Evolutionary conservation across 2,888 invertebrate genomes (phyloP).

Genomic region (Steinernema hermaphroditum): DNA sequence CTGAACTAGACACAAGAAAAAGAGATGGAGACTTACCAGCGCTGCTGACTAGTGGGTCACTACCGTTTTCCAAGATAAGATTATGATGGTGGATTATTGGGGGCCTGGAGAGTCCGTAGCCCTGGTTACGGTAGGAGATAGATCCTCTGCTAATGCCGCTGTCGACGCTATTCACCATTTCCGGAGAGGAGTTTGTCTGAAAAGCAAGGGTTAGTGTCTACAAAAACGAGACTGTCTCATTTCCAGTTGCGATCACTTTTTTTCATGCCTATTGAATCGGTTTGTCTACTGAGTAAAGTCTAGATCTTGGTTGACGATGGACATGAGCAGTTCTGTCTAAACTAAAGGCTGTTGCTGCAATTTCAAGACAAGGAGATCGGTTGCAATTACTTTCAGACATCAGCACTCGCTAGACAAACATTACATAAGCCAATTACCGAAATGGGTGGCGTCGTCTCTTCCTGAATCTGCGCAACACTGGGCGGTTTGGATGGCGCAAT

Average conservation of each 20-base stretch:
- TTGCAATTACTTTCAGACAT: too few species aligned
- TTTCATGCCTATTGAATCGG: too few species aligned
- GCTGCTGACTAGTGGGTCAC: background rate
- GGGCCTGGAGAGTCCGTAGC: conserved; percentile 7
- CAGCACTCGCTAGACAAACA: too few species aligned
- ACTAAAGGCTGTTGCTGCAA: too few species aligned
- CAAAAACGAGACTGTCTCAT: too few species aligned
- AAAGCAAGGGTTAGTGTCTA: background rate
- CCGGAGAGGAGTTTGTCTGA: conserved; percentile 24
- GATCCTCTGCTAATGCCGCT: conserved; percentile 38
- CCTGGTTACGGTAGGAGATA: conserved; percentile 38
- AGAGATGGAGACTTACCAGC: background rate
- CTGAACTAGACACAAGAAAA: background rate
- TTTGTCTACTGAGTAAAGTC: too few species aligned
- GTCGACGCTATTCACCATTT: conserved; percentile 40
- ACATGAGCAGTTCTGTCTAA: too few species aligned
- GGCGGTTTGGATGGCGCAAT: background rate
- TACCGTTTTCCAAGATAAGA: background rate
- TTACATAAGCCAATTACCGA: too few species aligned
- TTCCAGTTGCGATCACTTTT: too few species aligned
- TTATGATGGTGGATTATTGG: conserved; percentile 2
- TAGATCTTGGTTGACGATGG: too few species aligned
- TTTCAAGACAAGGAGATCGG: too few species aligned
- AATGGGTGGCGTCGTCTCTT: background rate
- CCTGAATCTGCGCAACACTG: background rate